Conservation (phyloP, 2,888 invertebrate genomes). For the Drosophila leonis region DNA sequence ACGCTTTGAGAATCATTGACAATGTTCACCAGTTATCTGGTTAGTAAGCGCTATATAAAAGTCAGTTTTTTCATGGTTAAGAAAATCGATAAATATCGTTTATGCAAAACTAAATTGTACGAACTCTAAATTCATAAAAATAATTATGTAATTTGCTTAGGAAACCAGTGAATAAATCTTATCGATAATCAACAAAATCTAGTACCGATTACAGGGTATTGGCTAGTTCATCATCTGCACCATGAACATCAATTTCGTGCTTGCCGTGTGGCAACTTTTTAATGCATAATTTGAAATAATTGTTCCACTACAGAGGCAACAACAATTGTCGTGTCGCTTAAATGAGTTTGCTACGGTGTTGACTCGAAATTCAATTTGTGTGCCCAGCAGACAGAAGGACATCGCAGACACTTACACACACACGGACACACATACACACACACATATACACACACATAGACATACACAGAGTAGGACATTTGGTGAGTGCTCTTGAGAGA, state of each 20-base stretch:
- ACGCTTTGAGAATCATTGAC: too few relatives aligned
- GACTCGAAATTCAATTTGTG: conserved; percentile 62
- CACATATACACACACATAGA: neutral
- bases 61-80: too few relatives aligned
- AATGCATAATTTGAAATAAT: conserved; percentile 63
- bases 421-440: neutral
- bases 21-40: neutral
- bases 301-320: conserved; percentile 41
- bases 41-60: too few relatives aligned
- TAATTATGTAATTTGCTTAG: too few relatives aligned
- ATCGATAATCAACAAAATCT: too few relatives aligned
- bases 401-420: conserved; percentile 15
- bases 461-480: conserved; percentile 2
- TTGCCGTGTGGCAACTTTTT: conserved; percentile 38
- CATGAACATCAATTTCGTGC: neutral
- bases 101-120: too few relatives aligned
- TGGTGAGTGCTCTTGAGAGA: conserved; percentile 1
- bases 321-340: conserved; percentile 64
- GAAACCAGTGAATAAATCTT: too few relatives aligned
- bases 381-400: conserved; percentile 45
- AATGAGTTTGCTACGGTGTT: conserved; percentile 57
- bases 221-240: neutral
- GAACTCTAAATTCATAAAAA: too few relatives aligned
- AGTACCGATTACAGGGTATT: conserved; percentile 10
- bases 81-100: neutral